Conservation (phyloP, 2,888 invertebrate species). For the Meiosimyza decipiens region DNA sequence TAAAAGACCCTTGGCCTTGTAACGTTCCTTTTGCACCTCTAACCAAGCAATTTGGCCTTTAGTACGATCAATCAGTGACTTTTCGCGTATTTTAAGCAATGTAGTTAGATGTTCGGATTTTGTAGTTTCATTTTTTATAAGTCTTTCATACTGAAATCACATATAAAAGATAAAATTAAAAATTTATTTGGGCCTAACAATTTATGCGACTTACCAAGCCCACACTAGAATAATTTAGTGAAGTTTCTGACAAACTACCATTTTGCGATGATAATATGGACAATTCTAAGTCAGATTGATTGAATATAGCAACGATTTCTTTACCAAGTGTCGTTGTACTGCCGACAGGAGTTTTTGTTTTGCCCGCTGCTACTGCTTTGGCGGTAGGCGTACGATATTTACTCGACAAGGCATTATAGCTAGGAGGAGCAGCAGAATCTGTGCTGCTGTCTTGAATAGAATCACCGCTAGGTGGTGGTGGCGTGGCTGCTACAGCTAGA, state of each 20-base stretch:
- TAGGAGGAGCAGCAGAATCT: constrained; percentile 37
- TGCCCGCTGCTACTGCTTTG: not conserved
- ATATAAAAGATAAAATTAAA: constrained; percentile 24
- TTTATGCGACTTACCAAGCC: constrained; percentile 54
- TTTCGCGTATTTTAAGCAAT: constrained; percentile 75
- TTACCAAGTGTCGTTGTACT: constrained; percentile 34
- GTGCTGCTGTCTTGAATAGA: constrained; percentile 39
- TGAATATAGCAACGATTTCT: constrained; percentile 54
- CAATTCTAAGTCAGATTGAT: constrained; percentile 52
- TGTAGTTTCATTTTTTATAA: constrained; percentile 76
- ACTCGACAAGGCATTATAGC: constrained; percentile 38
- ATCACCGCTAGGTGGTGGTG: constrained; percentile 37
- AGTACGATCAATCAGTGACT: constrained; percentile 75
- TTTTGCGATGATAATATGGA: constrained; percentile 46
- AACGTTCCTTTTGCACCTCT: constrained; percentile 74
- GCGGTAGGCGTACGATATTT: not conserved
- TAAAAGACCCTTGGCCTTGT: constrained; percentile 70
- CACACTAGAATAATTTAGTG: constrained; percentile 57
- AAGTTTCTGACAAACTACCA: constrained; percentile 51
- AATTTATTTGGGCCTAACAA: constrained; percentile 5
- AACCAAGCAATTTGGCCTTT: constrained; percentile 74
- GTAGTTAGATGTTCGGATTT: constrained; percentile 75
- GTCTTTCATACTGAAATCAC: constrained; percentile 69
- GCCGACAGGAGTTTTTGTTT: not conserved
- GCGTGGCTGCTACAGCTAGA: constrained; percentile 30